phyloP scores from a whole-genome alignment of 1,140 invertebrate genomes.

The Atta texana region DNA sequence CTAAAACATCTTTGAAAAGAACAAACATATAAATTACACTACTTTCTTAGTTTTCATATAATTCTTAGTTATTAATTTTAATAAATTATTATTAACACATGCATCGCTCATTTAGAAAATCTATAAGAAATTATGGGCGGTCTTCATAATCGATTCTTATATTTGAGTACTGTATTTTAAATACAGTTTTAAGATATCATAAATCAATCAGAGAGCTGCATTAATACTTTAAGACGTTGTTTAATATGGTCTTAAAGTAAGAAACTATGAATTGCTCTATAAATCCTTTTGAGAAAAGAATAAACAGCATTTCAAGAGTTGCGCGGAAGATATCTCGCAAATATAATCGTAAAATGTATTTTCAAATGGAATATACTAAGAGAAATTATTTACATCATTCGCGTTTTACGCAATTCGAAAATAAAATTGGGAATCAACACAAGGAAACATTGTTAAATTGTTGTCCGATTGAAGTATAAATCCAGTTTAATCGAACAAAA shows the following conservation, averaged over 20 bases:
- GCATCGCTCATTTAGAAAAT: not conserved
- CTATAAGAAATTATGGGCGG: not conserved
- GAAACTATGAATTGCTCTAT: too few relatives aligned
- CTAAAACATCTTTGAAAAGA: not conserved
- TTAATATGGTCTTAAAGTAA: too few relatives aligned
- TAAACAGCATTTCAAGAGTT: not conserved
- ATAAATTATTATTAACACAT: not conserved
- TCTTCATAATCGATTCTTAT: too few relatives aligned
- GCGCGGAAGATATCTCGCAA: not conserved
- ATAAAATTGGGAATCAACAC: not conserved
- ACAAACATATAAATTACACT: not conserved
- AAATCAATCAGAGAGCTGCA: too few relatives aligned
- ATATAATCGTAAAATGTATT: not conserved
- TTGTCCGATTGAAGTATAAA: slow-evolving; percentile 6
- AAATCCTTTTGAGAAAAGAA: not conserved
- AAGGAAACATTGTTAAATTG: slow-evolving; percentile 24
- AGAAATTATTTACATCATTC: not conserved
- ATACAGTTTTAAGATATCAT: too few relatives aligned
- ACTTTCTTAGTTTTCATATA: not conserved
- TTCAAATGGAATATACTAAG: not conserved
- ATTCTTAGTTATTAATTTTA: not conserved
- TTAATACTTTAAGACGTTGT: too few relatives aligned
- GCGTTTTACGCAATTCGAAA: not conserved
- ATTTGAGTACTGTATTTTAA: too few relatives aligned
- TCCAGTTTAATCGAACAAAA: slow-evolving; percentile 47